phyloP scores from a whole-genome alignment of 2,797 vertebrate species.

The Staurois parvus region DNA sequence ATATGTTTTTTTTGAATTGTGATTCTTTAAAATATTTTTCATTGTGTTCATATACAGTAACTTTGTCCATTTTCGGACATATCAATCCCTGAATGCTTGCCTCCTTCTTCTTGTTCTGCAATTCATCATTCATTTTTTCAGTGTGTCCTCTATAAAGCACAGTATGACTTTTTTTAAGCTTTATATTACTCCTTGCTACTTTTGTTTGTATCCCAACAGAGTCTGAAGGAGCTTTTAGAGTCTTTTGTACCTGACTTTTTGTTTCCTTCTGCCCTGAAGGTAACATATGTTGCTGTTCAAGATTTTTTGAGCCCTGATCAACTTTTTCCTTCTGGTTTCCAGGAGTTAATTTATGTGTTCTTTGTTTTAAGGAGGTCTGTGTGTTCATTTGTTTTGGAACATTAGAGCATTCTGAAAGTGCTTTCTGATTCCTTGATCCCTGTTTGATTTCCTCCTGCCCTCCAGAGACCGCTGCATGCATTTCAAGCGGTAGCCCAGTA shows the following conservation, averaged over 20 bases:
- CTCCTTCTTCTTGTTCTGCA: background rate
- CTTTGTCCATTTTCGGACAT: background rate
- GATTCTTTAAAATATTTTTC: background rate
- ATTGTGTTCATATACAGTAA: background rate
- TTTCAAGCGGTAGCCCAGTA: background rate
- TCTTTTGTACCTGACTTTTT: background rate
- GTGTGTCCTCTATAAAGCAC: background rate
- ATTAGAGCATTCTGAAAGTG: background rate
- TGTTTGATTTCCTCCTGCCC: background rate
- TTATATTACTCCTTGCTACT: too few species aligned
- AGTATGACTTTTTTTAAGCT: background rate
- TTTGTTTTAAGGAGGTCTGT: background rate
- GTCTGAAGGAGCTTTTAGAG: background rate
- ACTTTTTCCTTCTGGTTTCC: background rate
- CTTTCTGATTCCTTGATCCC: background rate
- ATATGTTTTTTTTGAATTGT: background rate
- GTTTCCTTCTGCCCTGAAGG: background rate
- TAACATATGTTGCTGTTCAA: background rate
- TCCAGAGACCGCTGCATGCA: background rate
- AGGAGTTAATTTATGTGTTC: background rate
- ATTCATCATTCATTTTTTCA: background rate
- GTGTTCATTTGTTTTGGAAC: background rate
- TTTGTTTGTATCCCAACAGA: background rate
- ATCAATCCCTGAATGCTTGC: background rate
- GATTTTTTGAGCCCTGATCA: background rate